A percentile compares a stretch with the other conserved stretches of the same genome.
Conservation (phyloP, 2,888 invertebrate genomes). For the Scaeva pyrastri region DNA sequence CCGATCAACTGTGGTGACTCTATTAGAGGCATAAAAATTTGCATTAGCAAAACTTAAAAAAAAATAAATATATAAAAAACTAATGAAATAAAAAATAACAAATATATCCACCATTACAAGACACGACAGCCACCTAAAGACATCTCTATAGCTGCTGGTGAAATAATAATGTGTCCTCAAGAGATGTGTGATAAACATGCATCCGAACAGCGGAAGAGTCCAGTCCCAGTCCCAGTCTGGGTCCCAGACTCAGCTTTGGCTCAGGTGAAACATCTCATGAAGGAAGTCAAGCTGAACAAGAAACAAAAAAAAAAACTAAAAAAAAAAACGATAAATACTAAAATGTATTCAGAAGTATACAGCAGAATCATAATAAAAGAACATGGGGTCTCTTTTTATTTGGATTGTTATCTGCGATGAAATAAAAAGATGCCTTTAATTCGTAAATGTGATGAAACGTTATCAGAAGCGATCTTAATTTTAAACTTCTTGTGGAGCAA, state of each 20-base stretch:
- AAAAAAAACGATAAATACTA: conserved; percentile 69
- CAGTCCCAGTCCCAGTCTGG: neutral
- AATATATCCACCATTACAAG: conserved; percentile 61
- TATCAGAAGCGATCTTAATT: conserved; percentile 77
- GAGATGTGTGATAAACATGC: conserved; percentile 72
- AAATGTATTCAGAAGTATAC: conserved; percentile 72
- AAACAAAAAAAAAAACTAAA: conserved; percentile 47
- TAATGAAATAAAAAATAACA: conserved; percentile 40
- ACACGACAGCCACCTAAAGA: conserved; percentile 57
- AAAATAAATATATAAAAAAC: neutral
- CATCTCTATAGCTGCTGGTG: conserved; percentile 69
- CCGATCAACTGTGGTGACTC: conserved; percentile 20
- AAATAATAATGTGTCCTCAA: conserved; percentile 64
- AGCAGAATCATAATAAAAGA: conserved; percentile 70
- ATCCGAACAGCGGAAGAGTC: conserved; percentile 69
- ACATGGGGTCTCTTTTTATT: conserved; percentile 69
- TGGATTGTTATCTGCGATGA: conserved; percentile 74
- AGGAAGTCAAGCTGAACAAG: conserved; percentile 48
- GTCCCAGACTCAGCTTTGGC: neutral
- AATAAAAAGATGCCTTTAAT: conserved; percentile 74
- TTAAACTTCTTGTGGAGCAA: conserved; percentile 77
- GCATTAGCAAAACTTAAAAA: conserved; percentile 19
- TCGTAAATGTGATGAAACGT: conserved; percentile 75
- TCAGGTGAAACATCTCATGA: conserved; percentile 59
- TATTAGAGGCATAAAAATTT: conserved; percentile 35